Evolutionary conservation across 2,888 invertebrate species (phyloP).

Genomic region (Linhomoeus sp.): DNA sequence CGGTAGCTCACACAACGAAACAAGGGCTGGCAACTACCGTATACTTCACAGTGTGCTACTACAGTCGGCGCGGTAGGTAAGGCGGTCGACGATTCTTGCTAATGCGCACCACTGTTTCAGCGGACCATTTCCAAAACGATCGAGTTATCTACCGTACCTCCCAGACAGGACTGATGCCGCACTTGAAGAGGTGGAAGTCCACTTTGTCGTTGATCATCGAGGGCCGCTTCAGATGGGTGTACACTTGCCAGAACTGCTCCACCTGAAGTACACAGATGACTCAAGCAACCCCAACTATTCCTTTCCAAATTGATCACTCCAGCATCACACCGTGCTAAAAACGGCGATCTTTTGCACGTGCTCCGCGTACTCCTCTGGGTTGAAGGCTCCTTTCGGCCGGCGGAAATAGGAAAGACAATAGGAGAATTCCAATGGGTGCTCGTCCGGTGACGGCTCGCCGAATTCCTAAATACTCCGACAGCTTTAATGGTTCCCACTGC

Average conservation of each 20-base stretch:
- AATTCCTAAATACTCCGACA: too few relatives aligned
- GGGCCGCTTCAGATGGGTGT: slow-evolving; percentile 72
- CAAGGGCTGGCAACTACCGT: neutral
- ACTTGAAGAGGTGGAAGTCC: slow-evolving; percentile 88
- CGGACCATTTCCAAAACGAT: too few relatives aligned
- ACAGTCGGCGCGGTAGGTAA: too few relatives aligned
- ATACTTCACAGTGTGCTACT: too few relatives aligned
- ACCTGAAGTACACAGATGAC: slow-evolving; percentile 35
- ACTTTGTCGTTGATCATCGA: slow-evolving; percentile 68
- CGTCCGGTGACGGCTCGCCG: slow-evolving; percentile 2
- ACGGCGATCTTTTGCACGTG: slow-evolving; percentile 5
- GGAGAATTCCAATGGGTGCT: slow-evolving; percentile 19
- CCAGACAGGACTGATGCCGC: slow-evolving; percentile 98
- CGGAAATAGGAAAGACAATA: slow-evolving; percentile 22
- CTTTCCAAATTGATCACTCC: neutral
- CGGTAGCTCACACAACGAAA: neutral
- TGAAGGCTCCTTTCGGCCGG: slow-evolving; percentile 21
- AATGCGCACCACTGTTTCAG: too few relatives aligned
- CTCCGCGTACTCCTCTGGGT: slow-evolving; percentile 16
- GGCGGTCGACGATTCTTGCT: too few relatives aligned
- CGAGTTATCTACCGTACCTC: slow-evolving; percentile 50
- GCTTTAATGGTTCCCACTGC: too few relatives aligned
- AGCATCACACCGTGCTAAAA: slow-evolving; percentile 2
- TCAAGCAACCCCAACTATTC: neutral
- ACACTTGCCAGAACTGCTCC: slow-evolving; percentile 93